Conservation (phyloP, 2,888 invertebrate species). For the Cheilosia vernalis region DNA sequence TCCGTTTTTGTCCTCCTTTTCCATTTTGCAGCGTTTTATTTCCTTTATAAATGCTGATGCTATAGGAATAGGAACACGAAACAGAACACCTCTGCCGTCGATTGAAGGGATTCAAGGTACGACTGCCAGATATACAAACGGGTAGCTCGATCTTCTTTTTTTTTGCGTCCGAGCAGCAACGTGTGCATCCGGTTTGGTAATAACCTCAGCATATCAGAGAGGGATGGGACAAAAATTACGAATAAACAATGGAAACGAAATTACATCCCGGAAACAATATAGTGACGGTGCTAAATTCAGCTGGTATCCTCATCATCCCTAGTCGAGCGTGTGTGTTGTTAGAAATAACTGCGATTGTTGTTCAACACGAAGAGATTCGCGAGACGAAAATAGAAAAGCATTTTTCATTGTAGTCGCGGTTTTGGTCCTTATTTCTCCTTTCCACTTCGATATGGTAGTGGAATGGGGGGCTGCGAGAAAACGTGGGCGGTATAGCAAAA, state of each 20-base stretch:
- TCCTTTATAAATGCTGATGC: slow-evolving; percentile 5
- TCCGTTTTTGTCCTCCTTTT: slow-evolving; percentile 16
- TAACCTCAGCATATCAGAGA: slow-evolving; percentile 13
- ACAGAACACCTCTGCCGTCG: slow-evolving; percentile 22
- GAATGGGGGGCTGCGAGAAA: slow-evolving; percentile 12
- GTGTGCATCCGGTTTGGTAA: slow-evolving; percentile 47
- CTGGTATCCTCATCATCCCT: slow-evolving; percentile 24
- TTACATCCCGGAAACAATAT: slow-evolving; percentile 66
- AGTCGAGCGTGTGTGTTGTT: slow-evolving; percentile 16
- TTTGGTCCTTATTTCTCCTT: slow-evolving; percentile 11
- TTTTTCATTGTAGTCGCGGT: slow-evolving; percentile 26
- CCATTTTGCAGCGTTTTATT: slow-evolving; percentile 13
- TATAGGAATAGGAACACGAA: not conserved
- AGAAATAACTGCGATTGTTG: slow-evolving; percentile 36
- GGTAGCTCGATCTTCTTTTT: slow-evolving; percentile 35
- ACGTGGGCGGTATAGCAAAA: not conserved
- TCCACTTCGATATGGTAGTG: not conserved
- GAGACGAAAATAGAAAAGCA: slow-evolving; percentile 33
- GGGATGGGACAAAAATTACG: slow-evolving; percentile 43
- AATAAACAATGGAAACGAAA: slow-evolving; percentile 62
- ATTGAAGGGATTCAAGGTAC: slow-evolving; percentile 28
- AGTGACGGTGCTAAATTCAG: slow-evolving; percentile 60
- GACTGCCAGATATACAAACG: not conserved
- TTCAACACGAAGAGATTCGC: slow-evolving; percentile 15
- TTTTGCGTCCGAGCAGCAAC: slow-evolving; percentile 2